A percentile compares a stretch with the other conserved stretches of the same genome.
phyloP scores from a whole-genome alignment of 2,797 vertebrate genomes.

The Yasuhikotakia modesta region DNA sequence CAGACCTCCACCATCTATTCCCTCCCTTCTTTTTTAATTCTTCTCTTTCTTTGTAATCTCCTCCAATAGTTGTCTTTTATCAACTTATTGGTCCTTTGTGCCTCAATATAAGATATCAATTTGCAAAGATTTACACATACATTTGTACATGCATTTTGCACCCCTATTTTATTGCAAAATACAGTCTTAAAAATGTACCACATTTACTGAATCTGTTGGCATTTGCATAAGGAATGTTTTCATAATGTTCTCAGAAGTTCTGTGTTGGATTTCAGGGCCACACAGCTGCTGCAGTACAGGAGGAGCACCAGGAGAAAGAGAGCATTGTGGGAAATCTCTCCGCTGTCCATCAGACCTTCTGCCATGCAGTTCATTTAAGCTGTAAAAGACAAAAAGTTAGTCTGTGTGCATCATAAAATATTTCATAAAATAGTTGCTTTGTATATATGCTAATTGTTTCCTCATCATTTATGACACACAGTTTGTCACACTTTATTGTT shows the following conservation, averaged over 20 bases:
- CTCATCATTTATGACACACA: not conserved
- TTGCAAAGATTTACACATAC: not conserved
- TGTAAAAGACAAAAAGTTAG: conserved; percentile 71
- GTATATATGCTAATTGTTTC: conserved; percentile 2
- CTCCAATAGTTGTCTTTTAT: not conserved
- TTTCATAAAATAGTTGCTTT: conserved; percentile 38
- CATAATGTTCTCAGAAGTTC: conserved; percentile 24
- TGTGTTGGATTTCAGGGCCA: conserved; percentile 14
- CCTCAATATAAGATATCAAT: not conserved
- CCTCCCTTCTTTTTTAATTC: not conserved
- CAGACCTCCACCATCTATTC: conserved; percentile 59
- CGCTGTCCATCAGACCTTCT: conserved; percentile 75
- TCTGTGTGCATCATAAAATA: conserved; percentile 68
- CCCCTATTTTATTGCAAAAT: not conserved
- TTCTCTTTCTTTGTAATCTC: conserved; percentile 2
- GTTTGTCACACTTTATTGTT: conserved; percentile 7
- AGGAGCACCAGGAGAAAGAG: conserved; percentile 72
- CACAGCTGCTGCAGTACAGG: conserved; percentile 77
- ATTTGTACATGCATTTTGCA: too few species aligned
- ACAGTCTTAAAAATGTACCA: not conserved
- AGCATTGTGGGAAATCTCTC: conserved; percentile 74
- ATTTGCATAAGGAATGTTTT: conserved; percentile 35
- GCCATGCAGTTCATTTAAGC: conserved; percentile 78
- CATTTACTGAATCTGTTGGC: not conserved
- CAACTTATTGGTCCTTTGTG: not conserved